phyloP scores from a whole-genome alignment of 2,113 vertebrate genomes.

The Larimichthys crocea region DNA sequence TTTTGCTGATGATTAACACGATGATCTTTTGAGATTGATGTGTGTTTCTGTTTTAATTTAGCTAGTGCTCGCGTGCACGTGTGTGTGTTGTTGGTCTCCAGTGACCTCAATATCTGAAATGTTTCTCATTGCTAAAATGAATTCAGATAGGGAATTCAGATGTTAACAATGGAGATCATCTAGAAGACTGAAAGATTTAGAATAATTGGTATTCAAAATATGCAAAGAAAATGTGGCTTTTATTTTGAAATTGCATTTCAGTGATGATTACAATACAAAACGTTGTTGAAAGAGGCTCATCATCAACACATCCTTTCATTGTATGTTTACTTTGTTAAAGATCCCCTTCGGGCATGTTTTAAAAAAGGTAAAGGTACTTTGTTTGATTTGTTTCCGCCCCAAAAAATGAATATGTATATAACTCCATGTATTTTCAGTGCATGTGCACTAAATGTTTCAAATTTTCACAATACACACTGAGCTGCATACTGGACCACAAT shows the following conservation, averaged over 20 bases:
- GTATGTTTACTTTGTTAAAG: neutral
- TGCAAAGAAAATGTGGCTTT: neutral
- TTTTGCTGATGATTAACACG: slow-evolving; percentile 26
- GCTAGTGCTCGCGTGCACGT: neutral
- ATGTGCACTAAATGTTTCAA: neutral
- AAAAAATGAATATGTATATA: neutral
- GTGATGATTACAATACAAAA: too few relatives aligned
- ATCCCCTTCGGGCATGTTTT: neutral
- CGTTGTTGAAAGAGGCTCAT: too few relatives aligned
- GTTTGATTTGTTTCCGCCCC: neutral
- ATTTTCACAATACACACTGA: too few relatives aligned
- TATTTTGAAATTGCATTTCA: neutral
- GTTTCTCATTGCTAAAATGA: neutral
- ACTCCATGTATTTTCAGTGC: neutral
- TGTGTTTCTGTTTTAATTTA: neutral
- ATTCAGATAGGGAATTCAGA: neutral
- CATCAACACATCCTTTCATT: neutral
- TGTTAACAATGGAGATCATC: neutral
- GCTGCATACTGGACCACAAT: too few relatives aligned
- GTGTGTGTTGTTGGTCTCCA: neutral
- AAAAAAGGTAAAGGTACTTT: neutral
- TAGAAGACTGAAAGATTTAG: neutral
- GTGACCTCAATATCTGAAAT: neutral
- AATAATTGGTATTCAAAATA: neutral
- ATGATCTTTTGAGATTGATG: neutral